phyloP scores from a whole-genome alignment of 2,113 vertebrate species.

The Sturnus vulgaris region DNA sequence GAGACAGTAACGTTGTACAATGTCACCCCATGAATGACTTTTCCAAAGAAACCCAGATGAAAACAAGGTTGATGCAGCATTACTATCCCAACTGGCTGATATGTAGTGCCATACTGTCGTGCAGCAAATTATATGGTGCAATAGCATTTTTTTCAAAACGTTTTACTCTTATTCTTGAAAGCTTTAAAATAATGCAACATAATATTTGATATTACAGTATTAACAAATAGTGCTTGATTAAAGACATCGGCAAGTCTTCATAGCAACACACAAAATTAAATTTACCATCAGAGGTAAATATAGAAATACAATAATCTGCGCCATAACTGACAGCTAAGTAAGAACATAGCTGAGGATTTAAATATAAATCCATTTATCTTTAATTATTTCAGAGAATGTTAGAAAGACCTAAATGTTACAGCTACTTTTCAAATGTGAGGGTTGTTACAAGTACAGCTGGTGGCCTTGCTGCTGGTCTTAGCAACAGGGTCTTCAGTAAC shows the following conservation, averaged over 20 bases:
- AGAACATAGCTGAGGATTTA: conserved; percentile 70
- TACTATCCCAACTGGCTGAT: conserved; percentile 14
- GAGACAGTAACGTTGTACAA: neutral
- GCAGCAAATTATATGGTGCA: conserved; percentile 64
- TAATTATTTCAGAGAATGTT: conserved; percentile 69
- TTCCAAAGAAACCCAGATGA: conserved; percentile 38
- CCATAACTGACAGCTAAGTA: conserved; percentile 66
- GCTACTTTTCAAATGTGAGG: conserved; percentile 59
- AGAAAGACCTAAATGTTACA: conserved; percentile 68
- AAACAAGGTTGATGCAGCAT: conserved; percentile 21
- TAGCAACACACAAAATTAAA: conserved; percentile 71
- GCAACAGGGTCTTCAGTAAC: conserved; percentile 50
- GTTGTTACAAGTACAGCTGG: conserved; percentile 64
- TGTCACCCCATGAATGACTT: neutral
- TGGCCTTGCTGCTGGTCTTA: conserved; percentile 49
- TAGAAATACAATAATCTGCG: conserved; percentile 66
- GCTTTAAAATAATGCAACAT: conserved; percentile 69
- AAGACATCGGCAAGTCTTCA: conserved; percentile 66
- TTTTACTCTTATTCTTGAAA: conserved; percentile 69
- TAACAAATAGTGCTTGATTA: conserved; percentile 74
- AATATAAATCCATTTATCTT: conserved; percentile 69
- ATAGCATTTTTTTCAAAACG: conserved; percentile 43
- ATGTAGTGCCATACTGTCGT: conserved; percentile 28
- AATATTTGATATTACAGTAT: conserved; percentile 72
- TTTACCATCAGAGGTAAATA: conserved; percentile 68